These are phyloP conservation scores for Chiridota heheva DNA, from an alignment of 35 echinoderm and acorn worm genomes.

Conservation along the genomic window DNA sequence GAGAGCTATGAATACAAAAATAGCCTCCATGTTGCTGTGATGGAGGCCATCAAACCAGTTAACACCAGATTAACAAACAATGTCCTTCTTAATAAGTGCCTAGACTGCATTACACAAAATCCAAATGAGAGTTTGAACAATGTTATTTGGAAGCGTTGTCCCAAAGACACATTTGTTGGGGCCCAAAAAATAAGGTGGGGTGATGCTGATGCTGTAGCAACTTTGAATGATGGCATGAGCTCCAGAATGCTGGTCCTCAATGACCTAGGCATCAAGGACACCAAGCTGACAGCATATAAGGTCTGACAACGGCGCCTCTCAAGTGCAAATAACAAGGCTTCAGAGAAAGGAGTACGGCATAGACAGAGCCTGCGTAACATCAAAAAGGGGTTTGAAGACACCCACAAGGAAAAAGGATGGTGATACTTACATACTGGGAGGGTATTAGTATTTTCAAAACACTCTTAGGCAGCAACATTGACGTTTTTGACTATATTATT, in stretches of 20 bases:
- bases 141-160: conserved; percentile 33
- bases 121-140: conserved; percentile 18
- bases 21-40: background rate
- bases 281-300: too few relatives aligned
- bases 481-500: background rate
- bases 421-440: background rate
- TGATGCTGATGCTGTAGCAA: conserved; percentile 12
- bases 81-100: conserved; percentile 21
- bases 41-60: conserved; percentile 21
- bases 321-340: background rate
- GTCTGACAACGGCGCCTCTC: background rate
- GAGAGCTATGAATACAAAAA: background rate
- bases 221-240: conserved; percentile 21
- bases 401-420: conserved; percentile 26
- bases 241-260: background rate
- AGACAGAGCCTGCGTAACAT: conserved; percentile 8
- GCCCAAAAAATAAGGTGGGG: background rate
- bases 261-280: background rate
- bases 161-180: conserved; percentile 32
- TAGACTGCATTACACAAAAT: conserved; percentile 27
- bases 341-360: conserved; percentile 1
- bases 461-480: too few relatives aligned
- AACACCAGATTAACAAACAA: background rate
- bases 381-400: conserved; percentile 48
- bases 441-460: conserved; percentile 8